These are phyloP conservation scores for Verasper variegatus DNA, from an alignment of 2,113 vertebrate species.

Conservation along the genomic window DNA sequence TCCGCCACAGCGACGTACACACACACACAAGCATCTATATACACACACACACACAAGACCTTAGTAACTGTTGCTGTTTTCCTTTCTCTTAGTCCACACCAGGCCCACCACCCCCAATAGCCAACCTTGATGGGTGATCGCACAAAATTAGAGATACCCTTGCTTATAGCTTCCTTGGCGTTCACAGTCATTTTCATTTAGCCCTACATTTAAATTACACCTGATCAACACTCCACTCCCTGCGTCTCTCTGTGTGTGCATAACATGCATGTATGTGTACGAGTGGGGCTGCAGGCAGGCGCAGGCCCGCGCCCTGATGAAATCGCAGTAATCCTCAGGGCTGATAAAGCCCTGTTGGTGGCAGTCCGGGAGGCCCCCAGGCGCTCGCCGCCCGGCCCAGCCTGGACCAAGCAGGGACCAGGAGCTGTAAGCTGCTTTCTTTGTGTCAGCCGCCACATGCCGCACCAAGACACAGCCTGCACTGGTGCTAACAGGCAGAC, in stretches of 20 bases:
- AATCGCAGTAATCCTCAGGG: slow-evolving; percentile 72
- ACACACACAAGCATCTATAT: neutral
- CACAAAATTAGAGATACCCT: no score
- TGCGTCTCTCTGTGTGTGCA: slow-evolving; percentile 6
- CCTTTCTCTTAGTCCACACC: slow-evolving; percentile 44
- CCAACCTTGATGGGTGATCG: slow-evolving; percentile 6
- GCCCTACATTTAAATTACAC: neutral
- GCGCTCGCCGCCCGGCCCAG: slow-evolving; percentile 53
- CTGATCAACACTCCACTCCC: neutral
- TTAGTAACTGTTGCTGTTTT: slow-evolving; percentile 82
- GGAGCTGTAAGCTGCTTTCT: slow-evolving; percentile 78
- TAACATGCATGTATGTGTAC: slow-evolving; percentile 5
- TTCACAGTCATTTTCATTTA: neutral
- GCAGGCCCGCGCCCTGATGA: slow-evolving; percentile 49
- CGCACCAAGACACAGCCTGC: slow-evolving; percentile 67
- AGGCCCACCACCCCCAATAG: slow-evolving; percentile 45
- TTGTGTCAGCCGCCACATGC: slow-evolving; percentile 76
- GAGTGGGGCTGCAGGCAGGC: slow-evolving; percentile 30
- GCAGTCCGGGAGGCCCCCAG: slow-evolving; percentile 72
- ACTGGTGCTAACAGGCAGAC: slow-evolving; percentile 12
- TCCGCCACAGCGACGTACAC: slow-evolving; percentile 12
- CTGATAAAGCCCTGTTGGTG: slow-evolving; percentile 73
- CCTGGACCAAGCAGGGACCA: slow-evolving; percentile 61
- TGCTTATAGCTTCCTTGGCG: neutral
- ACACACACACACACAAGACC: slow-evolving; percentile 42